Evolutionary conservation across 2,888 invertebrate genomes (phyloP).

Genomic region (Drosophila peninsularis): DNA sequence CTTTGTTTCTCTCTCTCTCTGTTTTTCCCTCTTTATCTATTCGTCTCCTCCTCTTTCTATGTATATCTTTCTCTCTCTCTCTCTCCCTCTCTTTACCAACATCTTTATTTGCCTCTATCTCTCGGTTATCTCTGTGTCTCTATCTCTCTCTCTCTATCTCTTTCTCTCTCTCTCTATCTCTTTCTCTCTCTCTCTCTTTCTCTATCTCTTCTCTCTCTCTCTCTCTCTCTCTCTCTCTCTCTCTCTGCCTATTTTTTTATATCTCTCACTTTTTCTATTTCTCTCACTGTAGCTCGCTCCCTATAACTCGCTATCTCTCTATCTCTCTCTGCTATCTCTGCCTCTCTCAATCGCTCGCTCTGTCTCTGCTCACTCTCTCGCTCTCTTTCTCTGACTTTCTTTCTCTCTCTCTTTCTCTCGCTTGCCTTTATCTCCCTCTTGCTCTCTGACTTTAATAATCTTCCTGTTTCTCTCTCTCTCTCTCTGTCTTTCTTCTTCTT

Average conservation of each 20-base stretch:
- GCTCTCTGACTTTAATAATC: not conserved
- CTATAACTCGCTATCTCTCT: not conserved
- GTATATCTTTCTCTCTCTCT: not conserved
- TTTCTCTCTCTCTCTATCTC: not conserved
- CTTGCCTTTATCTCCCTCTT: not conserved
- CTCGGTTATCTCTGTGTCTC: not conserved
- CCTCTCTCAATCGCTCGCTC: no score
- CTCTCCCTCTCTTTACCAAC: not conserved
- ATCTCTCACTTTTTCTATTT: not conserved
- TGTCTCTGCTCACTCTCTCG: no score
- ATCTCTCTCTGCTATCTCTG: not conserved
- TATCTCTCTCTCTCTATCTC: not conserved
- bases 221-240: not conserved
- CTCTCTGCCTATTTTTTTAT: not conserved
- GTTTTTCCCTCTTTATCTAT: not conserved
- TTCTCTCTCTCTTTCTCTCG: not conserved
- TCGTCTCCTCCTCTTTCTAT: not conserved
- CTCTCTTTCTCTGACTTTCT: not conserved
- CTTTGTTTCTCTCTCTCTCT: not conserved
- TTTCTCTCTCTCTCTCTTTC: not conserved
- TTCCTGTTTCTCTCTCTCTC: not conserved
- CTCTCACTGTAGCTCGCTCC: not conserved
- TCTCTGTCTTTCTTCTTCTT: not conserved
- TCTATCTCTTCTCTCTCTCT: no score
- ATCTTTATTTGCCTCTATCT: not conserved